Percentiles rank a stretch among this genome's conserved stretches.
Evolutionary conservation across 2,888 invertebrate species (phyloP).

Genomic region (Cantharis rufa): DNA sequence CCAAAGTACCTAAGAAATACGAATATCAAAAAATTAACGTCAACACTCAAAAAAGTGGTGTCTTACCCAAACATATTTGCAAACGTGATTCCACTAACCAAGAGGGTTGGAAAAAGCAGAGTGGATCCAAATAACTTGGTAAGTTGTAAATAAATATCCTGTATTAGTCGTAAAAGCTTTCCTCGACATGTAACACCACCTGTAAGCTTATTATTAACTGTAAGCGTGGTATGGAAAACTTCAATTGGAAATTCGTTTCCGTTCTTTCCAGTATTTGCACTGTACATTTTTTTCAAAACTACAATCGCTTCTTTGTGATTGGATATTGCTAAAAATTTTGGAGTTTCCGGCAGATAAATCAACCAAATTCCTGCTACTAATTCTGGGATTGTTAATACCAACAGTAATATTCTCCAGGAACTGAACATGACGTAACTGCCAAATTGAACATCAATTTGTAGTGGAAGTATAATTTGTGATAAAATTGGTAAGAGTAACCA

Average conservation of each 20-base stretch:
- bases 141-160: conserved; percentile 63
- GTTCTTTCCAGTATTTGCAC: conserved; percentile 58
- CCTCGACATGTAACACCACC: conserved; percentile 39
- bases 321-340: conserved; percentile 73
- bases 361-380: conserved; percentile 64
- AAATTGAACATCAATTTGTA: conserved; percentile 33
- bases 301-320: conserved; percentile 62
- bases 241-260: conserved; percentile 58
- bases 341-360: conserved; percentile 73
- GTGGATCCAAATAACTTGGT: conserved; percentile 62
- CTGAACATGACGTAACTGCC: conserved; percentile 59
- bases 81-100: conserved; percentile 67
- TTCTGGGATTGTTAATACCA: conserved; percentile 68
- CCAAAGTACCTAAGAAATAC: conserved; percentile 65
- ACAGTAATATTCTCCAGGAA: conserved; percentile 77
- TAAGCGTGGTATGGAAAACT: conserved; percentile 12
- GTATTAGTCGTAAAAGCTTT: conserved; percentile 52
- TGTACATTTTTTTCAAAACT: conserved; percentile 65
- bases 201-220: neutral
- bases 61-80: conserved; percentile 71
- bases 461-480: conserved; percentile 45
- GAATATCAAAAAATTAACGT: neutral
- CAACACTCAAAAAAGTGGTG: neutral
- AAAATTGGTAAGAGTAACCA: conserved; percentile 69
- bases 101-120: conserved; percentile 59